Evolutionary conservation across 2,797 vertebrate genomes (phyloP).

Genomic region (Remorina albescens): DNA sequence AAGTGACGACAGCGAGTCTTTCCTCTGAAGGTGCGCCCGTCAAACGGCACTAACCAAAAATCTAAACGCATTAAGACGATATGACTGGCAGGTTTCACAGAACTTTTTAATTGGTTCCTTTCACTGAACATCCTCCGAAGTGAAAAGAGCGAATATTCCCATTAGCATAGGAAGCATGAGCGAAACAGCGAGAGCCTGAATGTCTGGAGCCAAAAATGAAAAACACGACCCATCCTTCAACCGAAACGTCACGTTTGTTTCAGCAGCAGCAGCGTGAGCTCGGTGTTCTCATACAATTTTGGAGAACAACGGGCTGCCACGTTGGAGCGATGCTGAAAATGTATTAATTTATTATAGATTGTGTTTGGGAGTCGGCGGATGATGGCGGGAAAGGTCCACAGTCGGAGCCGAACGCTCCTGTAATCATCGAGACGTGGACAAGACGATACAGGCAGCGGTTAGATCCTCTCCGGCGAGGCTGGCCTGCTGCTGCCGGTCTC

Average conservation of each 20-base stretch:
- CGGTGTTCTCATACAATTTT: slow-evolving; percentile 1
- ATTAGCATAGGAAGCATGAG: slow-evolving; percentile 32
- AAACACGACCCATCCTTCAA: slow-evolving; percentile 3
- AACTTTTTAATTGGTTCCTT: slow-evolving; percentile 55
- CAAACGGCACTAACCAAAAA: slow-evolving; percentile 14
- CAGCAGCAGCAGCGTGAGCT: slow-evolving; percentile 1
- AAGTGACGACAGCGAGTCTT: slow-evolving; percentile 18
- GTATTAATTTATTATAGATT: slow-evolving; percentile 29
- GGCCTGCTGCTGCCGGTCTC: slow-evolving; percentile 51
- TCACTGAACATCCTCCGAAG: slow-evolving; percentile 19
- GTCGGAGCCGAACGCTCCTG: slow-evolving; percentile 14
- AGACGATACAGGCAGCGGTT: slow-evolving; percentile 22
- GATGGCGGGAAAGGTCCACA: slow-evolving; percentile 4
- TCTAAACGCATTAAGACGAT: slow-evolving; percentile 15
- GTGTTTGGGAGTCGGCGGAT: slow-evolving; percentile 30
- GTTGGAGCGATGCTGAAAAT: slow-evolving; percentile 6
- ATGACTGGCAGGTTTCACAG: slow-evolving; percentile 41
- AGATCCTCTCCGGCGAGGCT: slow-evolving; percentile 27
- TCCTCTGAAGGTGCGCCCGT: slow-evolving; percentile 8
- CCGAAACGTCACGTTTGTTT: slow-evolving; percentile 15
- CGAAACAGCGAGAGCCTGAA: slow-evolving; percentile 9
- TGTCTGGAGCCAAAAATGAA: background rate
- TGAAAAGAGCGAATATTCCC: slow-evolving; percentile 12
- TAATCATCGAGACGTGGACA: slow-evolving; percentile 38
- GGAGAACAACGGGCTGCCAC: slow-evolving; percentile 38